These are phyloP conservation scores for Ceratitis capitata DNA, from an alignment of 1,140 invertebrate species.

Conservation along the genomic window DNA sequence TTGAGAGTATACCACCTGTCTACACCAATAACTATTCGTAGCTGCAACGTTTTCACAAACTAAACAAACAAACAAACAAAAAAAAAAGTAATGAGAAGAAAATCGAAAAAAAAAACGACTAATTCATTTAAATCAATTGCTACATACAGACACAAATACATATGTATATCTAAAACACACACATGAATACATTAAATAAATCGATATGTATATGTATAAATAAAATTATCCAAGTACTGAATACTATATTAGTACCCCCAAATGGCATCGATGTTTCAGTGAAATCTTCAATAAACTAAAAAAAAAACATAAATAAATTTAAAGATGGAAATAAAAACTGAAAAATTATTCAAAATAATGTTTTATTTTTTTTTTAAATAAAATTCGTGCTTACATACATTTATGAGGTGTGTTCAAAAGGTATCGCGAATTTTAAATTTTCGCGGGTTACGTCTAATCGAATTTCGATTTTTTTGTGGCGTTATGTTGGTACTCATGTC, in stretches of 20 bases:
- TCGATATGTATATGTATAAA: slow-evolving; percentile 30
- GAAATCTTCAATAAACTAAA: slow-evolving; percentile 31
- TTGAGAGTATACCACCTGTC: not conserved
- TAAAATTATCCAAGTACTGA: slow-evolving; percentile 22
- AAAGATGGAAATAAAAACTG: slow-evolving; percentile 6
- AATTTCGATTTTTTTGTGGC: no score
- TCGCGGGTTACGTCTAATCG: no score
- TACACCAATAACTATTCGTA: slow-evolving; percentile 23
- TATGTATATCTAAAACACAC: not conserved
- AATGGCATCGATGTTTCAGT: slow-evolving; percentile 31
- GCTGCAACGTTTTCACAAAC: not conserved
- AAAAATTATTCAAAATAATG: slow-evolving; percentile 2
- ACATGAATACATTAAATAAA: not conserved
- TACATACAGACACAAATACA: not conserved
- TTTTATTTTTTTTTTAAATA: not conserved
- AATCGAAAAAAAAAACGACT: no score
- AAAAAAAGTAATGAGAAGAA: not conserved
- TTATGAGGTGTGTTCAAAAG: no score
- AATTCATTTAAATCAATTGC: not conserved
- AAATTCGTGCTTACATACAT: no score
- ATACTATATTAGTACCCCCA: slow-evolving; percentile 24
- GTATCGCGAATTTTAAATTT: no score
- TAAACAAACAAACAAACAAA: not conserved
- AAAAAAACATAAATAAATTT: not conserved
- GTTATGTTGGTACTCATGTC: no score